A percentile compares a stretch with the other conserved stretches of the same genome.
Evolutionary conservation across 2,797 vertebrate species (phyloP).

Genomic region (Allobates femoralis): DNA sequence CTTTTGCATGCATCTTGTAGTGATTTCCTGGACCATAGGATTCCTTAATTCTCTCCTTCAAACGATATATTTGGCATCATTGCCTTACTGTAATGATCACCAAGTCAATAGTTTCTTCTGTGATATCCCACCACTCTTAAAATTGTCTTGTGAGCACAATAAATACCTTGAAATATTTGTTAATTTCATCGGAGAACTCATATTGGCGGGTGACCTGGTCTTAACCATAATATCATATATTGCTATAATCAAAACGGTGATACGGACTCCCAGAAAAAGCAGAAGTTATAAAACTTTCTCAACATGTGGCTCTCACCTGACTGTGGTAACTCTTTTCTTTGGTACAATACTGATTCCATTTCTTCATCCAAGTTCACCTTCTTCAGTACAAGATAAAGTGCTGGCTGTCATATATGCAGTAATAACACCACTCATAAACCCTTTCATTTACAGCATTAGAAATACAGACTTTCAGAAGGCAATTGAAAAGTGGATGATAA

Average conservation of each 20-base stretch:
- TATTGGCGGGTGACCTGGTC: background rate
- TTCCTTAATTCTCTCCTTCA: slow-evolving; percentile 13
- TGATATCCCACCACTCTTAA: slow-evolving; percentile 24
- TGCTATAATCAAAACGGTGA: slow-evolving; percentile 19
- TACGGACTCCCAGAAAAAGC: background rate
- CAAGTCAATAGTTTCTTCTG: slow-evolving; percentile 39
- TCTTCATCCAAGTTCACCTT: slow-evolving; percentile 9
- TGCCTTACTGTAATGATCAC: slow-evolving; percentile 30
- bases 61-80: background rate
- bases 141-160: slow-evolving; percentile 32
- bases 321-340: slow-evolving; percentile 39
- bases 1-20: background rate
- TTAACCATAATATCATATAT: slow-evolving; percentile 29
- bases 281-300: slow-evolving; percentile 32
- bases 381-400: background rate
- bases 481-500: background rate
- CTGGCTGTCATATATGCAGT: slow-evolving; percentile 29
- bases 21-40: slow-evolving; percentile 15
- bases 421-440: slow-evolving; percentile 41
- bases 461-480: slow-evolving; percentile 45
- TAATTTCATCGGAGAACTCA: background rate
- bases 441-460: slow-evolving; percentile 49
- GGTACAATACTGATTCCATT: slow-evolving; percentile 32
- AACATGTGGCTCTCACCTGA: slow-evolving; percentile 43
- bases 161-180: background rate